Evolutionary conservation across 2,113 vertebrate genomes (phyloP).

Genomic region (Pterocles gutturalis): DNA sequence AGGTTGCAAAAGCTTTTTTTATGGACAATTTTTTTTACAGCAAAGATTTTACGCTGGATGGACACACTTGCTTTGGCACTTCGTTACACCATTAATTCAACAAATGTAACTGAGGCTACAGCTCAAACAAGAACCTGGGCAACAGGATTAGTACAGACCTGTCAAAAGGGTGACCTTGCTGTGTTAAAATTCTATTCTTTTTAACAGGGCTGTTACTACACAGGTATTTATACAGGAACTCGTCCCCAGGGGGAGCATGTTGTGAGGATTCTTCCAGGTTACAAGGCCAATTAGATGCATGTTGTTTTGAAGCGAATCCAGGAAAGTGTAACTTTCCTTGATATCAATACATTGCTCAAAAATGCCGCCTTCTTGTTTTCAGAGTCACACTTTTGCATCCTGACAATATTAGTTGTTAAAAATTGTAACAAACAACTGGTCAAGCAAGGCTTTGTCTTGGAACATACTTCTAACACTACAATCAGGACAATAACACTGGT

Average conservation of each 20-base stretch:
- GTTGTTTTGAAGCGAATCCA: not conserved
- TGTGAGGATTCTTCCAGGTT: not conserved
- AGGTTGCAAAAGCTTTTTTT: not conserved
- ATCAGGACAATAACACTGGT: not conserved
- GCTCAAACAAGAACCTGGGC: not conserved
- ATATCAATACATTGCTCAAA: not conserved
- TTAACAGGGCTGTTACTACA: not conserved
- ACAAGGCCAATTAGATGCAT: not conserved
- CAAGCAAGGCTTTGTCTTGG: not conserved
- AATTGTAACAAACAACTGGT: not conserved
- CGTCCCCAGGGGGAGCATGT: not conserved
- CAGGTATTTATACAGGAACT: not conserved
- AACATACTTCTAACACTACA: slow-evolving; percentile 11
- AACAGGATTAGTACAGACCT: not conserved
- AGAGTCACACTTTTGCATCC: not conserved
- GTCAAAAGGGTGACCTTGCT: not conserved
- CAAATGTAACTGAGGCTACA: not conserved
- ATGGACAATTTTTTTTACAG: not conserved
- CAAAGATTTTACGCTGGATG: not conserved
- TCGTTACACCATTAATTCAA: not conserved
- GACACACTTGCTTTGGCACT: not conserved
- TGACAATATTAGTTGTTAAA: slow-evolving; percentile 27
- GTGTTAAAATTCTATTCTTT: not conserved
- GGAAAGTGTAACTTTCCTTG: not conserved
- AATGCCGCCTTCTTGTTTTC: not conserved